A percentile compares a stretch with the other conserved stretches of the same genome.
Conservation (phyloP, 2,797 vertebrate species). For the Buceros bicornis region DNA sequence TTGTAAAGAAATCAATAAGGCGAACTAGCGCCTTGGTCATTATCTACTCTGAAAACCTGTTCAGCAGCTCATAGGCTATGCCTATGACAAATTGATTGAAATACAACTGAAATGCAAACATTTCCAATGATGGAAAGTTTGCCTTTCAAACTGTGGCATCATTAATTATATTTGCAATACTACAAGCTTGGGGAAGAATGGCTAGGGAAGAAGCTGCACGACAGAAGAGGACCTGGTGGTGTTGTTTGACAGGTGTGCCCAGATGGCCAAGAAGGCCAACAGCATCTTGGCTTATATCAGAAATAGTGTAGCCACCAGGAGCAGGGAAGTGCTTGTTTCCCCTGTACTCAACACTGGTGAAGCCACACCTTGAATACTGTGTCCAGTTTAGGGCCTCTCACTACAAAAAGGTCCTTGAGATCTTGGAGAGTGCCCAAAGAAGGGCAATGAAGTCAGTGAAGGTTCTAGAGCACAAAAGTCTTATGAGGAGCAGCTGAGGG, state of each 20-base stretch:
- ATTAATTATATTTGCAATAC: rapidly evolving
- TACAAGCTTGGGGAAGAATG: neutral
- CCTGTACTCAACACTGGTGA: too few species aligned
- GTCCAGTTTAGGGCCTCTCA: too few species aligned
- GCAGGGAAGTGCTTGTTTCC: too few species aligned
- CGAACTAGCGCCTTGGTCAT: neutral
- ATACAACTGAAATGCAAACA: neutral
- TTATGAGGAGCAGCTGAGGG: too few species aligned
- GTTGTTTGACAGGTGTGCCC: rapidly evolving
- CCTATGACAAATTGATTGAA: neutral
- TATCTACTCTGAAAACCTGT: neutral
- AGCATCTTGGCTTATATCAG: neutral
- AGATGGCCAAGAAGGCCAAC: neutral
- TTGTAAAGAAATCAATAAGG: neutral
- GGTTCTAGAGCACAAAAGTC: too few species aligned
- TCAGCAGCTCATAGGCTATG: neutral
- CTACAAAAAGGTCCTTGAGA: too few species aligned
- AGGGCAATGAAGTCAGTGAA: too few species aligned
- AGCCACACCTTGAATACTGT: too few species aligned
- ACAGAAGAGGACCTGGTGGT: neutral
- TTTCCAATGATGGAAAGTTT: neutral
- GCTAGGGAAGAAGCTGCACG: neutral
- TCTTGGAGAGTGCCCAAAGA: too few species aligned
- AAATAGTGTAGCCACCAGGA: too few species aligned
- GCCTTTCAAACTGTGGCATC: neutral